Percentiles rank a stretch among this genome's conserved stretches.
phyloP scores from a whole-genome alignment of 1,140 invertebrate genomes.

The Cotesia vestalis region DNA sequence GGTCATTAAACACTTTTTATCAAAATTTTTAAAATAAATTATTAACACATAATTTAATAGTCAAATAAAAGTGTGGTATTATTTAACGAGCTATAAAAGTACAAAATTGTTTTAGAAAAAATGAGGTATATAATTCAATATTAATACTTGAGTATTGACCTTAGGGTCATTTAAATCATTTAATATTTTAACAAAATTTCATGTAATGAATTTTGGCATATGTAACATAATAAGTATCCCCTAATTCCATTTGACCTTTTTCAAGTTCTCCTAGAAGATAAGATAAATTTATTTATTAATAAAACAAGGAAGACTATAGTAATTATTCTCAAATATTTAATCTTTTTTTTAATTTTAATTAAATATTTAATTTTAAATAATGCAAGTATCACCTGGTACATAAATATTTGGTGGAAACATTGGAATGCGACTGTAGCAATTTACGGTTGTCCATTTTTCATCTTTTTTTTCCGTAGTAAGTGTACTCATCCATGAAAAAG shows the following conservation, averaged over 20 bases:
- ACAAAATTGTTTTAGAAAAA: too few relatives aligned
- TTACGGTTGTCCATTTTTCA: constrained; percentile 45
- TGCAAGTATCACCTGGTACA: constrained; percentile 42
- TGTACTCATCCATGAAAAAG: constrained; percentile 46
- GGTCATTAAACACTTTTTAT: background rate
- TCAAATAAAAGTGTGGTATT: too few relatives aligned
- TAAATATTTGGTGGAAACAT: constrained; percentile 56
- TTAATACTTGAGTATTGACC: too few relatives aligned
- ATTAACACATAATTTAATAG: background rate
- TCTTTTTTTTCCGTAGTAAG: constrained; percentile 41
- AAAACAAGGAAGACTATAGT: background rate
- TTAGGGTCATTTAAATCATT: too few relatives aligned
- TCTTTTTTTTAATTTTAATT: too few relatives aligned
- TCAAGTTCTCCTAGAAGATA: background rate
- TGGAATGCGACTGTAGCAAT: constrained; percentile 47
- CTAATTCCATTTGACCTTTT: constrained; percentile 21
- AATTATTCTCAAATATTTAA: background rate
- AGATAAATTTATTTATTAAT: background rate
- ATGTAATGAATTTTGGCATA: background rate
- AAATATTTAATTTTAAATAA: too few relatives aligned
- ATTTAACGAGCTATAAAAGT: too few relatives aligned
- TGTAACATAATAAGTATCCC: constrained; percentile 26
- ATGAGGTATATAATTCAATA: too few relatives aligned
- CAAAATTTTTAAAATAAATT: too few relatives aligned
- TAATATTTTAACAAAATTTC: constrained; percentile 13